Percentiles rank a stretch among this genome's conserved stretches.
Conservation (phyloP, 2,888 invertebrate genomes). For the Chloroclystis v-ata region DNA sequence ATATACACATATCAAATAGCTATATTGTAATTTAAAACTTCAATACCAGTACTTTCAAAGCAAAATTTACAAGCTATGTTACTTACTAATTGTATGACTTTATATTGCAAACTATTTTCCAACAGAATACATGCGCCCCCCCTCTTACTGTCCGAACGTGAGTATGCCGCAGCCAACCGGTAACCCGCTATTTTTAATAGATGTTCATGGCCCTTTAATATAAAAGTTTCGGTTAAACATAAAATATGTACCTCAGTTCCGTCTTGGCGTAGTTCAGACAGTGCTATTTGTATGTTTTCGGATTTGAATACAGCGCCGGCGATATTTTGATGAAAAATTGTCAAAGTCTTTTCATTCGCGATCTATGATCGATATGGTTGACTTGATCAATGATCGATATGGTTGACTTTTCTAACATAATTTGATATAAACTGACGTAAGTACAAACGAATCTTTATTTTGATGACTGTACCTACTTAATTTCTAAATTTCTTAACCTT, state of each 20-base stretch:
- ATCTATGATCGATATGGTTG: too few species aligned
- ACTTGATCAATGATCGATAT: too few species aligned
- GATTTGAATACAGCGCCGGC: background rate
- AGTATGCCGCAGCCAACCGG: background rate
- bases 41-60: background rate
- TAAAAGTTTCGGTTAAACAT: background rate
- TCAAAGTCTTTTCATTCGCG: too few species aligned
- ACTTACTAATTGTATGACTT: background rate
- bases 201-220: background rate
- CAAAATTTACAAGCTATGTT: background rate
- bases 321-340: background rate
- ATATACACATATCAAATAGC: background rate
- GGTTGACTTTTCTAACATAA: too few species aligned
- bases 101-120: background rate
- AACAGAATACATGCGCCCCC: background rate
- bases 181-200: background rate
- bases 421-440: too few species aligned
- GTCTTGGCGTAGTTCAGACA: background rate
- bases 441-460: too few species aligned
- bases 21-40: background rate
- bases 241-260: background rate
- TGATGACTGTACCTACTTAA: too few species aligned
- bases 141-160: background rate
- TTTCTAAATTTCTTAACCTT: too few species aligned
- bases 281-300: background rate